Percentiles rank a stretch among this genome's conserved stretches.
These are phyloP conservation scores for Apis mellifera DNA, from an alignment of 1,140 invertebrate genomes.

Conservation along the genomic window Amel_HAv3.1 CM009931.2:18567001-18567500, in stretches of 20 bases:
- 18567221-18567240: constrained; percentile 91
- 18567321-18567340: constrained; percentile 91
- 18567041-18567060: constrained; percentile 98
- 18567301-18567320: constrained; percentile 92
- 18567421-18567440: constrained; percentile 84
- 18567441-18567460: constrained; percentile 13
- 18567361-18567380: constrained; percentile 92
- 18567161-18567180: background rate
- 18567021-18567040: constrained; percentile 97
- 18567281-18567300: constrained; percentile 99
- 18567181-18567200: background rate
- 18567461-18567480: background rate
- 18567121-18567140: constrained; percentile 90
- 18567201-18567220: constrained; percentile 76
- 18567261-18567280: constrained; percentile 93
- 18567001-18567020: constrained; percentile 92
- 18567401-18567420: constrained; percentile 93
- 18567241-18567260: constrained; percentile 91
- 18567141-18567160: constrained; percentile 84
- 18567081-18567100: constrained; percentile 99
- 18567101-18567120: constrained; percentile 92
- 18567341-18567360: constrained; percentile 86
- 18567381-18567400: constrained; percentile 98
- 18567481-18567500: no score
- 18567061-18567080: constrained; percentile 99